A percentile compares a stretch with the other conserved stretches of the same genome.
Evolutionary conservation across 2,797 vertebrate genomes (phyloP).

Genomic region (Crypturellus tataupa): DNA sequence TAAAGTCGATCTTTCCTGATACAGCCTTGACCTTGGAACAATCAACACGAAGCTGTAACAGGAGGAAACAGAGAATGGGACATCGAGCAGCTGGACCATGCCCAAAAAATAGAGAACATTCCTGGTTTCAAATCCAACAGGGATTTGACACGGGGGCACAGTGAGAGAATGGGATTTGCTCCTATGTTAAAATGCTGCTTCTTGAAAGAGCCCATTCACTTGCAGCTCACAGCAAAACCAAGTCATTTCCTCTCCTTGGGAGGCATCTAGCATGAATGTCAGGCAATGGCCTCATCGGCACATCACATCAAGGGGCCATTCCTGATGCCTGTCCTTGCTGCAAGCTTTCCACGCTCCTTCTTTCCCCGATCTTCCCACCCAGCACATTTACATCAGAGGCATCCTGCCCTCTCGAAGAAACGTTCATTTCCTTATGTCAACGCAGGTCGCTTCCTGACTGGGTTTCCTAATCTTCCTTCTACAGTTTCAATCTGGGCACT

Average conservation of each 20-base stretch:
- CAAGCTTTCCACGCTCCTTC: not conserved
- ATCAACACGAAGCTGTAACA: not conserved
- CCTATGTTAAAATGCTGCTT: not conserved
- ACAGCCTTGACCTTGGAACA: not conserved
- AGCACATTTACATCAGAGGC: slow-evolving; percentile 32
- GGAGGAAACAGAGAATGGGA: not conserved
- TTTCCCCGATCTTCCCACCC: not conserved
- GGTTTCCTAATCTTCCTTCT: not conserved
- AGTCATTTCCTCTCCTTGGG: not conserved
- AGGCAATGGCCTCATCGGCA: not conserved
- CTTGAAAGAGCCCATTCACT: not conserved
- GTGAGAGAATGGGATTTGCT: not conserved
- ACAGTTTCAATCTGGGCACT: not conserved
- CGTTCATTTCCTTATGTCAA: slow-evolving; percentile 70
- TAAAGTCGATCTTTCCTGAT: not conserved
- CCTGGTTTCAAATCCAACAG: not conserved
- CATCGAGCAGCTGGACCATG: not conserved
- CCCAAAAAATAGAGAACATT: not conserved
- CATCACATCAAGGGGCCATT: slow-evolving; percentile 22
- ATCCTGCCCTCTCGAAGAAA: slow-evolving; percentile 35
- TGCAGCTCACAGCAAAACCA: not conserved
- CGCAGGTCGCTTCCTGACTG: slow-evolving; percentile 56
- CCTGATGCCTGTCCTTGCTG: slow-evolving; percentile 4
- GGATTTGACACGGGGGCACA: not conserved
- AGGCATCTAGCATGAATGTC: not conserved